A percentile compares a stretch with the other conserved stretches of the same genome.
These are phyloP conservation scores for Caenorhabditis remanei DNA, from an alignment of 1,140 invertebrate genomes.

Conservation along the genomic window DNA sequence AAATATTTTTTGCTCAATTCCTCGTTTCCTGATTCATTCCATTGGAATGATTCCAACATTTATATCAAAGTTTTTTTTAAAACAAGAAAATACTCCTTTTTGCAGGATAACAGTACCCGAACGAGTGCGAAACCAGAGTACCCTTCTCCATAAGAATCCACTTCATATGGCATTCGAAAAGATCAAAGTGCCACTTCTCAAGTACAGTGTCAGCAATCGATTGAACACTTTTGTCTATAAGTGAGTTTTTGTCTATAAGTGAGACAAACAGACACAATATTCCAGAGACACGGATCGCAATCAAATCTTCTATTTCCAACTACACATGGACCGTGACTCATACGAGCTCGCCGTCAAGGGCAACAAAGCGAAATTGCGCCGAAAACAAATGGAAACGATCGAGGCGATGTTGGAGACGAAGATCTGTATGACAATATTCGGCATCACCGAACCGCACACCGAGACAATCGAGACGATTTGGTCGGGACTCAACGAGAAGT, in stretches of 20 bases:
- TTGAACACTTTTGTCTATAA: constrained; percentile 14
- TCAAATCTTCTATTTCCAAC: constrained; percentile 43
- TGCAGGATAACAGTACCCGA: constrained; percentile 8
- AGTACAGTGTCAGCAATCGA: constrained; percentile 3
- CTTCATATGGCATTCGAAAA: not conserved
- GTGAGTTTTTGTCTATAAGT: constrained; percentile 34
- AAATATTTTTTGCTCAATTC: not conserved
- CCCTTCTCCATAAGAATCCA: not conserved
- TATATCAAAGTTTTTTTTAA: too few relatives aligned
- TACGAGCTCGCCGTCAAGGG: constrained; percentile 21
- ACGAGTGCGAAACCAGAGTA: constrained; percentile 16
- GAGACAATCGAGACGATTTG: not conserved
- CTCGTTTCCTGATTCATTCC: too few relatives aligned
- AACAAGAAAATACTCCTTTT: too few relatives aligned
- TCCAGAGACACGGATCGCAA: not conserved
- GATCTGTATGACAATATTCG: constrained; percentile 21
- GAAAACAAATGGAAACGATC: not conserved
- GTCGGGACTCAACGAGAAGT: not conserved
- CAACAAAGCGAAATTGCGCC: not conserved
- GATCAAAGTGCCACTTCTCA: not conserved
- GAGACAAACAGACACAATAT: not conserved
- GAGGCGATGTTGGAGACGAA: not conserved
- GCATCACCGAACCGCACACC: not conserved
- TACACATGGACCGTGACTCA: constrained; percentile 28
- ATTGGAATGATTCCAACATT: too few relatives aligned